Evolutionary conservation across 1,140 invertebrate genomes (phyloP).

Genomic region (Eupeodes corollae): DNA sequence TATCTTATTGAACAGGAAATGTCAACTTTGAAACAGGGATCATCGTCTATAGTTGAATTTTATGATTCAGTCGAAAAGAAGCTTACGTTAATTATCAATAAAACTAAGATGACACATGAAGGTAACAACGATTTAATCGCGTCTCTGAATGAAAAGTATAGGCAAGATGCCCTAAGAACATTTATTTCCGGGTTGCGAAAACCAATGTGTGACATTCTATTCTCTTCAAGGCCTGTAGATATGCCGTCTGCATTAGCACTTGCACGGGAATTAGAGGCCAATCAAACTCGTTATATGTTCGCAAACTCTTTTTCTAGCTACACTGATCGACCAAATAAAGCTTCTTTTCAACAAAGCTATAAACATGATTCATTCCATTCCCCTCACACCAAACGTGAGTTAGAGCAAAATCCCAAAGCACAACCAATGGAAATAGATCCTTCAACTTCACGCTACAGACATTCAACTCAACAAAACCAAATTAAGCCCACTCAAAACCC

Average conservation of each 20-base stretch:
- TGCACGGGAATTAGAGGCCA: not conserved
- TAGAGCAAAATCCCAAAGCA: too few relatives aligned
- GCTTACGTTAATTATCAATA: not conserved
- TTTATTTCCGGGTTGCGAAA: not conserved
- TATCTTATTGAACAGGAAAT: not conserved
- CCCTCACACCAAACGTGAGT: too few relatives aligned
- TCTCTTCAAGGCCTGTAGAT: not conserved
- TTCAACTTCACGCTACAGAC: too few relatives aligned
- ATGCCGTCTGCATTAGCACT: not conserved
- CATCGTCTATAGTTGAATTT: not conserved
- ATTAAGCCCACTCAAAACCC: too few relatives aligned
- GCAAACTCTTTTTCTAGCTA: not conserved
- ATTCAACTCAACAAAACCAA: too few relatives aligned
- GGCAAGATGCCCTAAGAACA: not conserved
- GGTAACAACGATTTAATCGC: not conserved
- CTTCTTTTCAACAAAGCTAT: not conserved
- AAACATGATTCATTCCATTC: too few relatives aligned
- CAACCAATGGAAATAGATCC: too few relatives aligned
- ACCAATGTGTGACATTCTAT: not conserved
- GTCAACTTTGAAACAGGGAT: not conserved
- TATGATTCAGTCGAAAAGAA: slow-evolving; percentile 2
- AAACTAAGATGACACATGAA: not conserved
- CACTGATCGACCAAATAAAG: not conserved
- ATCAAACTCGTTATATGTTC: not conserved
- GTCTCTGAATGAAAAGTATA: not conserved